Base-by-base conservation (phyloP, 2,113 vertebrate genomes). In the Pycnonotus jocosus region DNA sequence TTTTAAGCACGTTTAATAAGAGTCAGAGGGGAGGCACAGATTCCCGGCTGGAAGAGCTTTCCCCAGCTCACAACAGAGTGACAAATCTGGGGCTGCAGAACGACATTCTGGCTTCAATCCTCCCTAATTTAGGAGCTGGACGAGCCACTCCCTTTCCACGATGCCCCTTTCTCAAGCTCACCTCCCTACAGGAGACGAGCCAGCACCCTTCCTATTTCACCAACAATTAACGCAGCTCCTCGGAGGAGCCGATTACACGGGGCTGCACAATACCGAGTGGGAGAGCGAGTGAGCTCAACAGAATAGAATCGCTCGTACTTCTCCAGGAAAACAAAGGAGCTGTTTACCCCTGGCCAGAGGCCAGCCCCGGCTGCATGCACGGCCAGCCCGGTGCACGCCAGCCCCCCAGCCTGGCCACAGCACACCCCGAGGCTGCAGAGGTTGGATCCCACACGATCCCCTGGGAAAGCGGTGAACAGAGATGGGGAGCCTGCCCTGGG, bases 1-100 rank as follows among this genome's bases (percentile, higher is more conserved):
- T 96, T 94, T 71, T 66, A 72, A 96, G 93, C 66, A 50, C 25
- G 24, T 90, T 92, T 92, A 94, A 47, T 61, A 73, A 23, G 90
- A 94, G 91, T 88, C 74, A n/a, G 91, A 83, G n/a, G 51, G 81
- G 90, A 94, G 83, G 60, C 33, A 64, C 45, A 54, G 35, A 53
- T 28, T 62, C 91, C 81, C 1, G 1, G 60, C 10, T 47, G 87
- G 74, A 60, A 33, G 66, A 61, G 78, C 24, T 45, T 50, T 15
- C 58, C 61, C 69, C 71, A 35, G 68, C 72, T 58, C 11, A 1
- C 0, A 1, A 48, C 25, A 0, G 10, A 60, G 54, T 6, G 1
- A 2, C 17, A 20, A 27, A 62, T 37, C 35, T 3, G 8, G 28
- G 61, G 69, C 45, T 77, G 47, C 12, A 54, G 25, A 57, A 74